Evolutionary conservation across 1,140 invertebrate genomes (phyloP), one percentile per base, ranked within the genome.

Genomic region (Trachymyrmex cornetzi): DNA sequence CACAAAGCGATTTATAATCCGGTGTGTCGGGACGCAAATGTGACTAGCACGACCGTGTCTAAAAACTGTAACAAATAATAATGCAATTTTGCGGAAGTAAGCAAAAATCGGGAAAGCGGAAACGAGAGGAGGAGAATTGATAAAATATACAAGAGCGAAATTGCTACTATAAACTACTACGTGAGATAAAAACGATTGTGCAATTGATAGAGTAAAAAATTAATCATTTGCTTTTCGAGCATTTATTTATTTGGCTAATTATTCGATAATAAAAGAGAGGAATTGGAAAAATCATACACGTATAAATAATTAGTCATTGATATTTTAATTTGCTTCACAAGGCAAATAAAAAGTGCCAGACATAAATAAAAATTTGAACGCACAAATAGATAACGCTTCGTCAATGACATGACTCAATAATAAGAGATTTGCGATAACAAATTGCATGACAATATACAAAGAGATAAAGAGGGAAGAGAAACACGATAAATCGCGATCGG

Each of bases 361-460:
- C 11, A 16, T 14, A 3, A 34, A 3, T 61, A 22, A 59, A 50
- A 69, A 61, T 48, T 82, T 16, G 34, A 7, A 59, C 24, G 3
- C n/a, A 2, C 38, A 50, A 12, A 48, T 14, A 71, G 34, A 61
- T 72, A 48, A 74, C 24, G 22, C 38, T 74, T 48, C 11, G 16
- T 44, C 30, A 38, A 5, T 48, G 53, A 27, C 12, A 12, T n/a
- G 53, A 48, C 7, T 48, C 66, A 22, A 71, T 48, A 55, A 44
- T 38, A 50, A 59, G 11, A 66, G 44, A 74, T 30, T 63, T 48
- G 34, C 34, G 57, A 81, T 61, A 48, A 61, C 38, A 61, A 82
- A 61, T 6, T 59, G 48, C 34, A 4, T 0, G 7, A 14, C 30
- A 24, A 44, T 57, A 63, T 16, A n/a, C 16, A 55, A 9, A 27